Conservation (phyloP, 2,888 invertebrate genomes). For the Drosophila greeni region DNA sequence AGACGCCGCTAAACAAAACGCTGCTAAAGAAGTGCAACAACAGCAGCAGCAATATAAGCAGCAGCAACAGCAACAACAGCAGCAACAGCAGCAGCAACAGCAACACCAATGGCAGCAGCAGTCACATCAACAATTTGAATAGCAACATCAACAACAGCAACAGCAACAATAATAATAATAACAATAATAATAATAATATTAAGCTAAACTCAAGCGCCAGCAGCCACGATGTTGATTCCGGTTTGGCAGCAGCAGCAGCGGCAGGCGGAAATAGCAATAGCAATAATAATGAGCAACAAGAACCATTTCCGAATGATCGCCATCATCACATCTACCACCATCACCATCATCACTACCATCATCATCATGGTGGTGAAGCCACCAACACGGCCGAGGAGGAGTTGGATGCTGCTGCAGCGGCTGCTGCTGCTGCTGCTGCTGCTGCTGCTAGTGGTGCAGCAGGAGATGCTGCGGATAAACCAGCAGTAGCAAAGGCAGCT, state of each 20-base stretch:
- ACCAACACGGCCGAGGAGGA: not conserved
- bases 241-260: slow-evolving; percentile 51
- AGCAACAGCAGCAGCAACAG: slow-evolving; percentile 28
- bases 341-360: slow-evolving; percentile 65
- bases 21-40: slow-evolving; percentile 69
- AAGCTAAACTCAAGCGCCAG: slow-evolving; percentile 12
- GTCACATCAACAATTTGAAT: slow-evolving; percentile 1
- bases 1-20: slow-evolving; percentile 70
- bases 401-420: not conserved
- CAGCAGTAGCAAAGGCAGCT: slow-evolving; percentile 25
- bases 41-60: slow-evolving; percentile 24
- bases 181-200: slow-evolving; percentile 6
- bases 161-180: too few species aligned
- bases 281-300: slow-evolving; percentile 41
- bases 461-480: not conserved
- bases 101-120: slow-evolving; percentile 32
- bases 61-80: slow-evolving; percentile 32
- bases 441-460: not conserved
- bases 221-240: slow-evolving; percentile 54
- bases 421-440: not conserved
- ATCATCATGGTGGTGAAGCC: slow-evolving; percentile 49
- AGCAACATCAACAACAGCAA: slow-evolving; percentile 7
- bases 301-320: slow-evolving; percentile 65
- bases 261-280: slow-evolving; percentile 67
- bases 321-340: slow-evolving; percentile 57